These are phyloP conservation scores for Parotocinclus haroldoi DNA, from an alignment of 2,797 vertebrate species.

Conservation along the genomic window DNA sequence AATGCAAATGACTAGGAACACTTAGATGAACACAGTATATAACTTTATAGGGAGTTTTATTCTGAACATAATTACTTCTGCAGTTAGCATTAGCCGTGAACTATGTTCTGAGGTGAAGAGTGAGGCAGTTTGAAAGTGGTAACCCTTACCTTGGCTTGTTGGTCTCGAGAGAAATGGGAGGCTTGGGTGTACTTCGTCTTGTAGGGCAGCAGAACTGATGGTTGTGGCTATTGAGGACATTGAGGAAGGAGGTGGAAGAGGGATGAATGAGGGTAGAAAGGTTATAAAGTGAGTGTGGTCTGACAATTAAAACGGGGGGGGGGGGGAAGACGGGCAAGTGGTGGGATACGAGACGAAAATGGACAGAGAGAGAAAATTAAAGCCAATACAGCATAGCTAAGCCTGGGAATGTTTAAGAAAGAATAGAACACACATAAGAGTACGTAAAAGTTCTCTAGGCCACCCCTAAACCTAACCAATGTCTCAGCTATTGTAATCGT, in stretches of 20 bases:
- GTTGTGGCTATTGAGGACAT: slow-evolving; percentile 42
- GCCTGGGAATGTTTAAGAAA: slow-evolving; percentile 10
- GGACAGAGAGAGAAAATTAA: slow-evolving; percentile 33
- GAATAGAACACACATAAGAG: slow-evolving; percentile 29
- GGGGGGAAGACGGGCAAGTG: no score
- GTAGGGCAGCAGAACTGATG: slow-evolving; percentile 51
- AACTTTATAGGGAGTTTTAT: no score
- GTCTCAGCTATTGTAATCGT: no score
- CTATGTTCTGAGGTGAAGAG: no score
- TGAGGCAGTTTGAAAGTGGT: no score
- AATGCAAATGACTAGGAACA: no score
- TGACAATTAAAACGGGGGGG: slow-evolving; percentile 25
- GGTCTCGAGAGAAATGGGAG: slow-evolving; percentile 15
- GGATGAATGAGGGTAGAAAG: slow-evolving; percentile 46
- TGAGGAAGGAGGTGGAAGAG: slow-evolving; percentile 38
- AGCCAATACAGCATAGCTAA: slow-evolving; percentile 14
- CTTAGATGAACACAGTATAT: no score
- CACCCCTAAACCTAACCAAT: neutral
- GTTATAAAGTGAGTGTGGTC: slow-evolving; percentile 46
- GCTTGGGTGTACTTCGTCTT: slow-evolving; percentile 27
- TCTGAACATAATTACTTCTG: no score
- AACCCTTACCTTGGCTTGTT: slow-evolving; percentile 43
- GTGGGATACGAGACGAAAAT: slow-evolving; percentile 29
- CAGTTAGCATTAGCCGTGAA: no score
- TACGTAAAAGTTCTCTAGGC: slow-evolving; percentile 1